Base-by-base conservation (phyloP, 2,797 vertebrate genomes). In the Typhlichthys subterraneus region DNA sequence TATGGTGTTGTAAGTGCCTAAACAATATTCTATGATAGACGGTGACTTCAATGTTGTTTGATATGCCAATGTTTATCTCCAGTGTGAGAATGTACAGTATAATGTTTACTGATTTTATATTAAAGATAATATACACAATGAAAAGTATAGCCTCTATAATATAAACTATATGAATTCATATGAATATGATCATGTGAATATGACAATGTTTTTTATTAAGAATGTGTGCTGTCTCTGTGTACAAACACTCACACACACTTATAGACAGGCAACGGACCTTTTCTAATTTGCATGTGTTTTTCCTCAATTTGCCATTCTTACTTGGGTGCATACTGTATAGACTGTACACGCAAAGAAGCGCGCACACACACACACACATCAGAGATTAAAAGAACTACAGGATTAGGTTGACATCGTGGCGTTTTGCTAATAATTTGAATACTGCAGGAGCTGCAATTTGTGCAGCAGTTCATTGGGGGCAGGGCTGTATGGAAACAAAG, bases 361-460 rank as follows among this genome's bases (percentile, higher is more conserved):
- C 59, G 46, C 59, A 13, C 66, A 61, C 48, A 15, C 47, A 63
- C 62, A 59, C 59, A 70, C 54, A 65, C 5, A 65, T 45, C 61
- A 48, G 49, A 86, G 82, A 87, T 85, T 85, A 84, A 68, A 69
- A 76, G 61, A 48, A 77, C 69, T 48, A 9, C 63, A 71, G 77
- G 77, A 87, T 89, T 84, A 83, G 80, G 67, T 82, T 59, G 72
- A 86, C 84, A 76, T 77, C 52, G 65, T 62, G 69, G 56, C 54
- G 13, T 86, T 84, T 84, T 71, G 67, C 69, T 85, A 81, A 79
- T 87, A 86, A 88, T 84, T 87, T 63, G 74, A 82, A 85, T 79
- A 84, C 63, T 80, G 82, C 85, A 71, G 70, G 75, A 61, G 64
- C 66, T 69, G 75, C 82, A 57, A 79, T 81, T 84, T 77, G 57